Percentiles rank a stretch among this genome's conserved stretches.
These are phyloP conservation scores for Pterois miles DNA, from an alignment of 2,797 vertebrate species.

Conservation along the genomic window DNA sequence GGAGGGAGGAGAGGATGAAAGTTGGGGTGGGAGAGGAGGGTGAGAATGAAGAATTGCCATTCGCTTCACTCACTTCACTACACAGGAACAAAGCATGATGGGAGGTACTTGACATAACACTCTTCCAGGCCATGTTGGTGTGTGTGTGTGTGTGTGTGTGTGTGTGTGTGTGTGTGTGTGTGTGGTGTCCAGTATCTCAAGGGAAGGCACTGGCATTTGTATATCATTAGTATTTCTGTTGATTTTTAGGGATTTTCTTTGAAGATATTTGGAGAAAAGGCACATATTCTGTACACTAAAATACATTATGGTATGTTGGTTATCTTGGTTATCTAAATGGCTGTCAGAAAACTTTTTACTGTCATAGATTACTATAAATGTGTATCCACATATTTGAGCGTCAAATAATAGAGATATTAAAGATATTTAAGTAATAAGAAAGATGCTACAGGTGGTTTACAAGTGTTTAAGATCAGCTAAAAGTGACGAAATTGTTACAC, in stretches of 20 bases:
- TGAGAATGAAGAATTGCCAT: constrained; percentile 96
- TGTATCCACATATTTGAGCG: background rate
- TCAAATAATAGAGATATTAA: background rate
- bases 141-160: constrained; percentile 32
- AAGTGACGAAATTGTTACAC: background rate
- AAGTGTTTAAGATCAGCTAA: background rate
- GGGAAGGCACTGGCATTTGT: constrained; percentile 17
- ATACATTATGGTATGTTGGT: background rate
- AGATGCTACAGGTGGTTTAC: background rate
- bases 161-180: constrained; percentile 12
- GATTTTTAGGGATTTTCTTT: background rate
- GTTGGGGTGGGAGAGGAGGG: constrained; percentile 72
- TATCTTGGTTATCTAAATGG: background rate
- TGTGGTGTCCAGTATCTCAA: constrained; percentile 53
- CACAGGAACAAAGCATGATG: constrained; percentile 94
- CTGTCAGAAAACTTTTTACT: background rate
- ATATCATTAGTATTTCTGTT: background rate
- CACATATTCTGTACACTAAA: background rate
- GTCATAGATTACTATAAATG: background rate
- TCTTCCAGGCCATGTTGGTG: constrained; percentile 93
- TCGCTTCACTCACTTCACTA: constrained; percentile 94
- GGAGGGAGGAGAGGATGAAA: constrained; percentile 85
- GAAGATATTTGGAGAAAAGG: background rate
- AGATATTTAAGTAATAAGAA: background rate
- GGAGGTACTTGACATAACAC: constrained; percentile 98